Percentiles rank a stretch among this genome's conserved stretches.
phyloP scores from a whole-genome alignment of 2,888 invertebrate genomes.

The Leptopilina syphax region DNA sequence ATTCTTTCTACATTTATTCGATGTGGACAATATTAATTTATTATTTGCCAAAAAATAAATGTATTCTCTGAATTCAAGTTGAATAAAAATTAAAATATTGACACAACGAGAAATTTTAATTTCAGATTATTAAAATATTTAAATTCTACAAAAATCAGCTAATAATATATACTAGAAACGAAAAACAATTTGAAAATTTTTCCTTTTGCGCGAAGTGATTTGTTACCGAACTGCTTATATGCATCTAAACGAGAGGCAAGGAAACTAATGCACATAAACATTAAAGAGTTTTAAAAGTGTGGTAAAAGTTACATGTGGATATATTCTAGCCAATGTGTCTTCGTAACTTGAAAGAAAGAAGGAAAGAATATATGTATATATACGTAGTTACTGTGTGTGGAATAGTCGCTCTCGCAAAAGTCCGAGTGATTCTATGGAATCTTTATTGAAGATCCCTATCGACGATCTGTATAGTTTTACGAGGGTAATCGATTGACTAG shows the following conservation, averaged over 20 bases:
- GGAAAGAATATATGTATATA: not conserved
- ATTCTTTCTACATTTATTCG: not conserved
- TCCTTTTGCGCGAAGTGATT: too few relatives aligned
- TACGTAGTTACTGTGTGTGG: not conserved
- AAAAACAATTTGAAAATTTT: not conserved
- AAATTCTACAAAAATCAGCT: too few relatives aligned
- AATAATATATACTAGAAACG: too few relatives aligned
- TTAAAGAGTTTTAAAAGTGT: not conserved
- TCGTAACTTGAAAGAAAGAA: not conserved
- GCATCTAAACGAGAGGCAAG: not conserved
- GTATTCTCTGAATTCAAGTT: too few relatives aligned
- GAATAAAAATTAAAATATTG: too few relatives aligned
- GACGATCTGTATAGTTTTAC: slow-evolving; percentile 60
- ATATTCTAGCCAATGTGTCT: slow-evolving; percentile 34
- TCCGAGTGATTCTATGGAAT: slow-evolving; percentile 52
- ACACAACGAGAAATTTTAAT: not conserved
- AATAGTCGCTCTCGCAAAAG: slow-evolving; percentile 45
- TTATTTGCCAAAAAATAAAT: not conserved
- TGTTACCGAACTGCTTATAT: not conserved
- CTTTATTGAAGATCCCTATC: slow-evolving; percentile 49
- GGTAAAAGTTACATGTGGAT: not conserved
- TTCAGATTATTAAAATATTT: too few relatives aligned
- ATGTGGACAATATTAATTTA: not conserved
- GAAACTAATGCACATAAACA: not conserved
- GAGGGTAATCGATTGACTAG: slow-evolving; percentile 61